phyloP scores from a whole-genome alignment of 2,797 vertebrate species.

The Eulemur coronatus region DNA sequence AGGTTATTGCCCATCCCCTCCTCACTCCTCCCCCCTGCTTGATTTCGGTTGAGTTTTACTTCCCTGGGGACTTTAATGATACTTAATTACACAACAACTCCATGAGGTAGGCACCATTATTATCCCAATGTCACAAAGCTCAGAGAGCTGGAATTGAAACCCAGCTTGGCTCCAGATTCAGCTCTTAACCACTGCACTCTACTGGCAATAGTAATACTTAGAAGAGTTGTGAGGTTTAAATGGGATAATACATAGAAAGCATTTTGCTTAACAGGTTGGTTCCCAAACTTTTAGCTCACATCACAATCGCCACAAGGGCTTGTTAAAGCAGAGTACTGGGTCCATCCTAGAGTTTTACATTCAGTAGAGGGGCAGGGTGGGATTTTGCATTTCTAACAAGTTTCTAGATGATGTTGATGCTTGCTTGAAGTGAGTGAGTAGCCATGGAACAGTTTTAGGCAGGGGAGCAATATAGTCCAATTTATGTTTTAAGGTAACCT shows the following conservation, averaged over 20 bases:
- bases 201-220: not conserved
- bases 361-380: not conserved
- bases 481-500: not conserved
- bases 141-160: not conserved
- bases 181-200: not conserved
- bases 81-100: not conserved
- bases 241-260: not conserved
- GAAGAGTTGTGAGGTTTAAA: not conserved
- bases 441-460: not conserved
- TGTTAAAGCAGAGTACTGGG: not conserved
- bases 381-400: not conserved
- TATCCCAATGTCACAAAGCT: not conserved
- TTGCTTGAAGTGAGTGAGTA: conserved; percentile 28
- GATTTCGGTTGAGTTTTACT: too few species aligned
- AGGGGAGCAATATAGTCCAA: not conserved
- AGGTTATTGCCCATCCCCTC: too few species aligned
- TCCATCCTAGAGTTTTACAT: conserved; percentile 5
- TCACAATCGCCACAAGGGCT: not conserved
- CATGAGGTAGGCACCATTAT: not conserved
- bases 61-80: not conserved
- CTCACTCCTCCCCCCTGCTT: too few species aligned
- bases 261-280: not conserved
- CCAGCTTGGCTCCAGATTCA: not conserved
- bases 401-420: not conserved
- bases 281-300: not conserved